Conservation (phyloP, 37 sponge, comb jelly and placozoan genomes). For the Crambe crambe region DNA sequence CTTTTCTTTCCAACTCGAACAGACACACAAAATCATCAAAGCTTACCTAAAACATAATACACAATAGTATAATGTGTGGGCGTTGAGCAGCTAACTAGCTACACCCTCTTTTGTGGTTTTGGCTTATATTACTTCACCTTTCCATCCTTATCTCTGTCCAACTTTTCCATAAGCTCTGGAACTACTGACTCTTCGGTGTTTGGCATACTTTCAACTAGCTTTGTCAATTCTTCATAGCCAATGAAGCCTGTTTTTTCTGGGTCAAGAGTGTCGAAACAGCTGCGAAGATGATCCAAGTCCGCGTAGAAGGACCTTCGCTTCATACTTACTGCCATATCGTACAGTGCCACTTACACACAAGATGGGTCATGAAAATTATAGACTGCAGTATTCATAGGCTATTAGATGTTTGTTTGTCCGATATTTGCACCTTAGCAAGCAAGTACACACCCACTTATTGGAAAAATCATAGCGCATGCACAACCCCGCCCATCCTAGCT, state of each 20-base stretch:
- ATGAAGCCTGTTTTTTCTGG: slow-evolving; percentile 40
- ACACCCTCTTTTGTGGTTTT: slow-evolving; percentile 3
- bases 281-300: slow-evolving; percentile 34
- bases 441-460: neutral
- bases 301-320: slow-evolving; percentile 44
- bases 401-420: neutral
- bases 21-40: slow-evolving; percentile 51
- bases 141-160: slow-evolving; percentile 71
- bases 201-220: slow-evolving; percentile 16
- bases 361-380: neutral
- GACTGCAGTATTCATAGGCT: neutral
- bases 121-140: slow-evolving; percentile 32
- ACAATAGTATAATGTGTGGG: neutral
- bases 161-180: slow-evolving; percentile 36
- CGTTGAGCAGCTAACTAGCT: neutral
- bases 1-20: slow-evolving; percentile 29
- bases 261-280: slow-evolving; percentile 36
- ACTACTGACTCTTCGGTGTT: slow-evolving; percentile 29
- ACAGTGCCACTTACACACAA: neutral
- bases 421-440: neutral
- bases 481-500: no score
- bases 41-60: slow-evolving; percentile 22
- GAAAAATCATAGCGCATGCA: no score
- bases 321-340: slow-evolving; percentile 6
- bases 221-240: slow-evolving; percentile 32